A percentile compares a stretch with the other conserved stretches of the same genome.
phyloP scores from a whole-genome alignment of 2,113 vertebrate genomes.

The Psittacara wagleri region DNA sequence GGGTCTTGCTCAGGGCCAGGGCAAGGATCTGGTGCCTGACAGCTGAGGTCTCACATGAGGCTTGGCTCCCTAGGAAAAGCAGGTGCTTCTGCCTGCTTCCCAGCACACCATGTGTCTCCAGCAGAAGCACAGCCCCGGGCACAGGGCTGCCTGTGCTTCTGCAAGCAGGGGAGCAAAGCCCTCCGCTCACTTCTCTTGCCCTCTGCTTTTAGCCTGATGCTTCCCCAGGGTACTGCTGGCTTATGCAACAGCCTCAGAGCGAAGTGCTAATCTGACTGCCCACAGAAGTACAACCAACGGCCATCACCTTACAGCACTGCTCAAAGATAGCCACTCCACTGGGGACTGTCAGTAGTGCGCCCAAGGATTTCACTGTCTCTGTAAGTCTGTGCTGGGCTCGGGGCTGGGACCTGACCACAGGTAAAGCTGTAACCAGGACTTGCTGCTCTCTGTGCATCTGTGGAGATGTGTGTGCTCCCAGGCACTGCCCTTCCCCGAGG shows the following conservation, averaged over 20 bases:
- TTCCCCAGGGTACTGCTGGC: neutral
- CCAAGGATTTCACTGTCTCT: neutral
- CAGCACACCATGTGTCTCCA: neutral
- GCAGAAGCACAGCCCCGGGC: neutral
- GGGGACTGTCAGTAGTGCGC: neutral
- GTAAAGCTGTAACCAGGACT: neutral
- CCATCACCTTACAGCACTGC: neutral
- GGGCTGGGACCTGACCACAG: neutral
- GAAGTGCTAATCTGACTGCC: neutral
- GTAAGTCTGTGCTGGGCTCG: neutral
- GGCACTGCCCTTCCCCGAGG: neutral
- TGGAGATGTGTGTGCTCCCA: neutral
- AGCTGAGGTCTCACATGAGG: too few species aligned
- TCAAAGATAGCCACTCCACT: too few species aligned
- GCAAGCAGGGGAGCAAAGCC: neutral
- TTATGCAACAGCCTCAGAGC: neutral
- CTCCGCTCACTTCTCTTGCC: neutral
- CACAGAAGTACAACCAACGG: neutral
- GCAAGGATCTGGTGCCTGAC: neutral
- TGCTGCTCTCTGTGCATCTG: neutral
- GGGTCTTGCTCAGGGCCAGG: too few species aligned
- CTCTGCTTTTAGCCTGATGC: neutral
- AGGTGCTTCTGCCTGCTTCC: neutral
- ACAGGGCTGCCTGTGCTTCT: neutral
- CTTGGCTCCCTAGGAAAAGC: neutral